These are phyloP conservation scores for Steatornis caripensis DNA, from an alignment of 2,113 vertebrate genomes.

Conservation along the genomic window DNA sequence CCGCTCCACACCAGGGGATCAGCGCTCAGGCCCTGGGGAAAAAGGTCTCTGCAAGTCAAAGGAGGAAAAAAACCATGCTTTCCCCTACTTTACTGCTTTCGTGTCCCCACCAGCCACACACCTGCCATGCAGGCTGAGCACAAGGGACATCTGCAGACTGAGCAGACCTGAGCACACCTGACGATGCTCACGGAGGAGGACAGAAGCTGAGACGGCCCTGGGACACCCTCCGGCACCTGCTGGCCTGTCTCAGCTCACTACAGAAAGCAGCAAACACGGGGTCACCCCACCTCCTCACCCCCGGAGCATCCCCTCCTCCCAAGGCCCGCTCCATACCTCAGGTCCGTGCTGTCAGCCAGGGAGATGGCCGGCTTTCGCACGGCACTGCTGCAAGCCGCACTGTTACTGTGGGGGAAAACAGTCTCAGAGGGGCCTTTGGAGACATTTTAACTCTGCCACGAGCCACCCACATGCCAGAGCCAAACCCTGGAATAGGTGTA, in stretches of 20 bases:
- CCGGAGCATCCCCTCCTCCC: too few relatives aligned
- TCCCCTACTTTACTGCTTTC: not conserved
- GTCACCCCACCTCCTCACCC: too few relatives aligned
- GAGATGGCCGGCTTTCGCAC: conserved; percentile 98
- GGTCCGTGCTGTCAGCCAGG: conserved; percentile 95
- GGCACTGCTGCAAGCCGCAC: conserved; percentile 92
- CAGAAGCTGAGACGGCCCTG: not conserved
- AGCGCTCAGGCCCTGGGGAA: not conserved
- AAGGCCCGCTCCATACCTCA: conserved; percentile 70
- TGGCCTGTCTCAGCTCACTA: not conserved
- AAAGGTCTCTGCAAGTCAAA: not conserved
- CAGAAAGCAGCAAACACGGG: too few relatives aligned
- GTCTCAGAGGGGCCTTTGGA: not conserved
- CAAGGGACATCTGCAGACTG: rapidly evolving
- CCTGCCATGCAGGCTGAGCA: not conserved
- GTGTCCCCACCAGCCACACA: rapidly evolving
- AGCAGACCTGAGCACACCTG: not conserved
- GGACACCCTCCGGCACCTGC: not conserved
- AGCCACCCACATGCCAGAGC: rapidly evolving
- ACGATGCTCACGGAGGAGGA: rapidly evolving
- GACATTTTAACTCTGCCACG: rapidly evolving
- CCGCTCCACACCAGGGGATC: not conserved
- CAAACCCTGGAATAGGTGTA: not conserved
- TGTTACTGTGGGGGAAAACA: conserved; percentile 80
- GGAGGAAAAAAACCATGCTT: not conserved